These are phyloP conservation scores for Mirounga angustirostris DNA, from an alignment of 2,113 vertebrate genomes.

Conservation along the genomic window DNA sequence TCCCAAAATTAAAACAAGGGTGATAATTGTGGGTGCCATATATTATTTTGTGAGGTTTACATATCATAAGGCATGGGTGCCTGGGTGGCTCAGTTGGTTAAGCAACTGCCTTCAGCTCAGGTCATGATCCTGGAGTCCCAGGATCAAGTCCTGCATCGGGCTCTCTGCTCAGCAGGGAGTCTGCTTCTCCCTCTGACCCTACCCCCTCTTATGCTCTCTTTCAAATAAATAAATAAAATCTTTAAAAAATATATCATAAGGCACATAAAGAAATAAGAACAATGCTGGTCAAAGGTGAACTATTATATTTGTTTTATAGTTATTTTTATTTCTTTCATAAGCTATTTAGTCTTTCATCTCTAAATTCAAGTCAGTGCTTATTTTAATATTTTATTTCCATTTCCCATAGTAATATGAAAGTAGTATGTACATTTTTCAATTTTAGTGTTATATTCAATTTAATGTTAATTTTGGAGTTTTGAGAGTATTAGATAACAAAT, in stretches of 20 bases:
- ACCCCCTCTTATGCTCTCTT: no score
- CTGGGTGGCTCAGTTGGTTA: no score
- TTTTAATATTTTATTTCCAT: constrained; percentile 1
- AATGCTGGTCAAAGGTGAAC: background rate
- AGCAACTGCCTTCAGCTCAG: no score
- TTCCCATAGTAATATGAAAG: background rate
- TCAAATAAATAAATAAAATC: no score
- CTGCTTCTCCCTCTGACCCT: no score
- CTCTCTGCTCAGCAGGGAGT: no score
- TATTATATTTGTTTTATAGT: background rate
- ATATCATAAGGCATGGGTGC: background rate
- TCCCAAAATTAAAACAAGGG: background rate
- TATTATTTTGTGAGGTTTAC: background rate
- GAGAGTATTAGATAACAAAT: background rate
- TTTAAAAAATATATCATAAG: background rate
- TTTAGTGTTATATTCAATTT: background rate
- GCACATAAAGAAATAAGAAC: background rate
- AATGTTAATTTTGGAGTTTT: background rate
- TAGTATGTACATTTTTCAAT: background rate
- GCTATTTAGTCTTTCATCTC: background rate
- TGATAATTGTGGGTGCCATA: background rate
- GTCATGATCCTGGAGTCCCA: no score
- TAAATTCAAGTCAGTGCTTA: background rate
- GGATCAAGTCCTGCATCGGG: no score
- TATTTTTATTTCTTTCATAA: background rate